Evolutionary conservation across 2,888 invertebrate species (phyloP), one percentile per base, ranked within the genome.

Genomic region (Omphaloscelis lunosa): DNA sequence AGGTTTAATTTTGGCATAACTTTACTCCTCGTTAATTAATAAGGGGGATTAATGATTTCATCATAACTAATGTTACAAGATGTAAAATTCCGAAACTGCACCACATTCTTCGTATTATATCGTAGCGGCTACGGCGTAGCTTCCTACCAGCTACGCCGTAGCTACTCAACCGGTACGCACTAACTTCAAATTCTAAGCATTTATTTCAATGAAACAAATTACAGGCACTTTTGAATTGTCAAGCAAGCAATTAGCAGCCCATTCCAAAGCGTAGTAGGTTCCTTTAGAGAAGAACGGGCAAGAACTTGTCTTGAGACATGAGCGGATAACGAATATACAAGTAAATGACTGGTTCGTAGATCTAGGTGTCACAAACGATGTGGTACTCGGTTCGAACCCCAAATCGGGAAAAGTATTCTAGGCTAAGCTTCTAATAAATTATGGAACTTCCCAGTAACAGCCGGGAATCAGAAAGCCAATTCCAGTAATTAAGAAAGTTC

Each of bases 81-180:
- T 51, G 27, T 51, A 65, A 5, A 45, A 34, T 23, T 34, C 34
- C 4, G 9, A 29, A 34, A 9, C 11, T 41, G 1, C 20, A 20
- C 15, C 17, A 15, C 51, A 1, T 17, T 45, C 1, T 27, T 12
- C 5, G 12, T 56, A 34, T 5, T 56, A 17, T 6, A 20, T 11
- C 9, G 76, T 59, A 76, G 66, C 8, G 1, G 17, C 34, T 63
- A 68, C 45, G 79, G 34, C 77, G 68, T 77, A 78, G 79, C 34
- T 0, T 0, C 17, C 1, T 15, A 8, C 2, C 15, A 17, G 48
- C 34, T 79, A 66, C 59, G 72, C 41, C 53, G 76, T 65, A 51
- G 48, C 71, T 7, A 45, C 27, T 5, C 17, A 69, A 15, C 7
- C 12, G 12, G 7, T 17, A 78, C 27, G 48, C 23, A 5, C 6